Evolutionary conservation across 2,888 invertebrate genomes (phyloP).

Genomic region (Zaprionus lineosus): DNA sequence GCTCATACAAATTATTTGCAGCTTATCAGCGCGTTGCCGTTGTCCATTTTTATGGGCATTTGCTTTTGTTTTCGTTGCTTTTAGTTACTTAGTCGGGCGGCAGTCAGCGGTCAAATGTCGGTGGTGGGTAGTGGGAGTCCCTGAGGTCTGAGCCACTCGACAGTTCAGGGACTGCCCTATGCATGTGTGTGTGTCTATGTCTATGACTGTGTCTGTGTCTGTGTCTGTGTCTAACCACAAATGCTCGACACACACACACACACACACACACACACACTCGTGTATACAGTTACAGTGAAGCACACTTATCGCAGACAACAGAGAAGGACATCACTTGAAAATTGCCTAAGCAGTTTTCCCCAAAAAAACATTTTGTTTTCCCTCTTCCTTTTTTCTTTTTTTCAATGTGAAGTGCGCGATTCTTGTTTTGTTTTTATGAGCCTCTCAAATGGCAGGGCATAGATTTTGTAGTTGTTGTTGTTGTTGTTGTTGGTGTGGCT

Average conservation of each 20-base stretch:
- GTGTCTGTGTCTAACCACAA: conserved; percentile 47
- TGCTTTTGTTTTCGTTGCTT: conserved; percentile 69
- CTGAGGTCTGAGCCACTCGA: conserved; percentile 25
- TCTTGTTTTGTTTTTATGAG: conserved; percentile 63
- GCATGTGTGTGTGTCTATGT: conserved; percentile 49
- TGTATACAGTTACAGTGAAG: conserved; percentile 19
- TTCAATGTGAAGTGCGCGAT: conserved; percentile 39
- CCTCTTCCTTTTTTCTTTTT: conserved; percentile 19
- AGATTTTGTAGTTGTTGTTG: conserved; percentile 29
- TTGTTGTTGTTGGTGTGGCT: conserved; percentile 14
- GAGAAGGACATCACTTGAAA: conserved; percentile 76
- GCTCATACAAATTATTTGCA: conserved; percentile 76
- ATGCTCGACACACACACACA: conserved; percentile 35
- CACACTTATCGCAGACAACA: conserved; percentile 62
- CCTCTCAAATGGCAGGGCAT: conserved; percentile 37
- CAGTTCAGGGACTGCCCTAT: conserved; percentile 19
- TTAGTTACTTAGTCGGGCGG: conserved; percentile 60
- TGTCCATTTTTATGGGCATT: conserved; percentile 78
- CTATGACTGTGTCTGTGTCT: conserved; percentile 9
- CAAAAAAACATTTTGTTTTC: conserved; percentile 9
- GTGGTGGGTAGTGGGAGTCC: not conserved
- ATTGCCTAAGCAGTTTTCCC: conserved; percentile 75
- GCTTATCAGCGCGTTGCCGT: conserved; percentile 75
- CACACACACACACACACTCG: conserved; percentile 22
- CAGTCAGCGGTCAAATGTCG: conserved; percentile 4